A percentile compares a stretch with the other conserved stretches of the same genome.
Evolutionary conservation across 2,888 invertebrate species (phyloP).

Genomic region (Nemoura dubitans): DNA sequence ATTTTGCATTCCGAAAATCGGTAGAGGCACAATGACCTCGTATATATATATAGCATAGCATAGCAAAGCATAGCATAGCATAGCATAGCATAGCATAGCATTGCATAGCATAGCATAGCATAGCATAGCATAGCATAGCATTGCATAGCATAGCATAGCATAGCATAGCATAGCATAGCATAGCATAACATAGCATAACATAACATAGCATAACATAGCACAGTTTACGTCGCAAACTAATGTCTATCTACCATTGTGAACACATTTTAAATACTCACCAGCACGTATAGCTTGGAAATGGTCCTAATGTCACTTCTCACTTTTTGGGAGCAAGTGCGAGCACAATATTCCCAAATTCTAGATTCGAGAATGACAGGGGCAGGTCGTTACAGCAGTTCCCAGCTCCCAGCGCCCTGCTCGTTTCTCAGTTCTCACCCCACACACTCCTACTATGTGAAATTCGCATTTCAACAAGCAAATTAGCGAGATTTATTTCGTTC

Average conservation of each 20-base stretch:
- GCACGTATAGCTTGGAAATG: not conserved
- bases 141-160: too few relatives aligned
- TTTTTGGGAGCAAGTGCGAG: not conserved
- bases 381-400: too few relatives aligned
- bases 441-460: not conserved
- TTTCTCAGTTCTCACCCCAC: too few relatives aligned
- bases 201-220: too few relatives aligned
- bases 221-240: not conserved
- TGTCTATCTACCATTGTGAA: conserved; percentile 12
- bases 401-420: too few relatives aligned
- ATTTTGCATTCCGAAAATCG: not conserved
- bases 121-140: too few relatives aligned
- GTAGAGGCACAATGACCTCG: not conserved
- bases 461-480: not conserved
- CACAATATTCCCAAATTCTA: not conserved
- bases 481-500: not conserved
- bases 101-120: too few relatives aligned
- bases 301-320: not conserved
- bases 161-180: too few relatives aligned
- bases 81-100: too few relatives aligned
- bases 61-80: too few relatives aligned
- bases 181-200: too few relatives aligned
- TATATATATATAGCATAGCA: too few relatives aligned
- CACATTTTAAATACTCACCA: not conserved
- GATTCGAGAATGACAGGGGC: not conserved